Percentiles rank a stretch among this genome's conserved stretches.
phyloP scores from a whole-genome alignment of 2,113 vertebrate genomes.

The Aegypius monachus region DNA sequence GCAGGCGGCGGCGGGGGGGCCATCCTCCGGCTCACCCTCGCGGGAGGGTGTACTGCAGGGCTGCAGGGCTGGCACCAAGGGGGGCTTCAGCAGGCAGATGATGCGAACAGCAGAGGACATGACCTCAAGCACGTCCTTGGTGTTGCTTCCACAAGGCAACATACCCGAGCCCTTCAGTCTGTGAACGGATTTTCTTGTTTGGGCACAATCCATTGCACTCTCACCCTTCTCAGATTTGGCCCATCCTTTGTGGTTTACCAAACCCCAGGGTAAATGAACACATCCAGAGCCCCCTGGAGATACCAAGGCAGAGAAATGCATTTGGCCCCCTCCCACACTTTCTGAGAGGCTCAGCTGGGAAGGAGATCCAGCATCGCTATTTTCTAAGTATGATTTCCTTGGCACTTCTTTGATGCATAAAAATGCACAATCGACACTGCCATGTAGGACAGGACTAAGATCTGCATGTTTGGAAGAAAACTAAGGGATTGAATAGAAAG shows the following conservation, averaged over 20 bases:
- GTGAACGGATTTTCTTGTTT: background rate
- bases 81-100: background rate
- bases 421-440: background rate
- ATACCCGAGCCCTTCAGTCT: accelerated
- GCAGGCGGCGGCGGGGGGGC: background rate
- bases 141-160: background rate
- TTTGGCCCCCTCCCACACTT: background rate
- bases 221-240: background rate
- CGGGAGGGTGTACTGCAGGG: background rate
- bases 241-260: background rate
- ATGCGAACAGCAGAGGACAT: background rate
- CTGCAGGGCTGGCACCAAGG: background rate
- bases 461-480: conserved; percentile 26
- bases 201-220: background rate
- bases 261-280: background rate
- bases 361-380: background rate
- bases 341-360: background rate
- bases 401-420: background rate
- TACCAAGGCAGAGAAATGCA: background rate
- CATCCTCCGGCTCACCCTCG: background rate
- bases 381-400: background rate
- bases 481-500: background rate
- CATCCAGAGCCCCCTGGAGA: background rate
- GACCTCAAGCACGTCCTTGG: background rate
- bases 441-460: background rate